A percentile compares a stretch with the other conserved stretches of the same genome.
Conservation (phyloP, 2,888 invertebrate genomes). For the Chrysopilus asiliformis region DNA sequence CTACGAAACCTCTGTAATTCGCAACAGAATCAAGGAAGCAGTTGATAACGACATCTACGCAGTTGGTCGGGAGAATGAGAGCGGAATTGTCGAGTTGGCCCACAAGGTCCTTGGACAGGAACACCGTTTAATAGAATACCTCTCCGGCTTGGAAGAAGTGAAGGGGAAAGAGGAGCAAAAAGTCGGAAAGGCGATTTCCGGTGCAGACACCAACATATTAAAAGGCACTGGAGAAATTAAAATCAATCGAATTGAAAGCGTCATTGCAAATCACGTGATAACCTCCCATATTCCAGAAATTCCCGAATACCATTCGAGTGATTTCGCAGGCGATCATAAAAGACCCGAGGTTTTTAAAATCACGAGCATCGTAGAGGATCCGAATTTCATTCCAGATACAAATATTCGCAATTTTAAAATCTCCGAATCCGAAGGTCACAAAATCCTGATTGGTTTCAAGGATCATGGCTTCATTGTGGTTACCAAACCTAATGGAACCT, state of each 20-base stretch:
- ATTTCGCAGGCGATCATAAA: conserved; percentile 12
- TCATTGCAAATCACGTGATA: too few relatives aligned
- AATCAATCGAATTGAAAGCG: too few relatives aligned
- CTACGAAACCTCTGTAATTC: conserved; percentile 22
- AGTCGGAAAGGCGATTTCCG: too few relatives aligned
- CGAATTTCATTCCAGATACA: conserved; percentile 21
- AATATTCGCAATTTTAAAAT: conserved; percentile 19
- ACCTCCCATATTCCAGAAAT: too few relatives aligned
- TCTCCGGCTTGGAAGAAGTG: conserved; percentile 11
- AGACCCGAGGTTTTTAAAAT: conserved; percentile 26
- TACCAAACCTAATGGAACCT: too few relatives aligned
- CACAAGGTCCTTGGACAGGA: conserved; percentile 13
- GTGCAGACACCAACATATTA: too few relatives aligned
- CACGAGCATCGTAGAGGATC: conserved; percentile 26
- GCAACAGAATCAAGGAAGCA: conserved; percentile 23
- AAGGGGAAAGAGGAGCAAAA: too few relatives aligned
- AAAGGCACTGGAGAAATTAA: too few relatives aligned
- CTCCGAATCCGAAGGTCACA: conserved; percentile 20
- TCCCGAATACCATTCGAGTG: conserved; percentile 22
- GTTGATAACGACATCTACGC: conserved; percentile 15
- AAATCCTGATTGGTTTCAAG: conserved; percentile 22
- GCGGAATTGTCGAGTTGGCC: conserved; percentile 13
- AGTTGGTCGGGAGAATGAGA: conserved; percentile 10
- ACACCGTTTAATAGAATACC: too few relatives aligned
- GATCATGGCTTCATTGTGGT: conserved; percentile 16